phyloP scores from a whole-genome alignment of 2,888 invertebrate species.

The Idaea dimidiata region DNA sequence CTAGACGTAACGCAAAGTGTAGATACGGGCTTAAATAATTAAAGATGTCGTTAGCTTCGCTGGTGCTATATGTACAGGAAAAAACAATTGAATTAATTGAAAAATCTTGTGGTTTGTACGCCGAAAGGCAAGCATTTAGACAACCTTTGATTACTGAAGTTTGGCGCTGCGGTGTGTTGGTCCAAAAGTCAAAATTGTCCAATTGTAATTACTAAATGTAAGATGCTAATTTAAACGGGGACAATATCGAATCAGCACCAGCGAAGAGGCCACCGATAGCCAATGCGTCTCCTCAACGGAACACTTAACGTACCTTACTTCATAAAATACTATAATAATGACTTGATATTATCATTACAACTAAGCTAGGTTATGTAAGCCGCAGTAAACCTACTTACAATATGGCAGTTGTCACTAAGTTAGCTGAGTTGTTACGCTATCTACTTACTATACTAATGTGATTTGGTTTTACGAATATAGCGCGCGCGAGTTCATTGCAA shows the following conservation, averaged over 20 bases:
- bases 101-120: too few relatives aligned
- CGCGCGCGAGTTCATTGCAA: constrained; percentile 51
- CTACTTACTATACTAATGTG: constrained; percentile 39
- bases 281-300: background rate
- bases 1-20: background rate
- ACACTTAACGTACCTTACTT: constrained; percentile 57
- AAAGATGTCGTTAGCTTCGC: background rate
- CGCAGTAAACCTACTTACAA: constrained; percentile 71
- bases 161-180: too few relatives aligned
- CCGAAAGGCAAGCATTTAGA: too few relatives aligned
- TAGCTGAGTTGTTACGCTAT: constrained; percentile 71
- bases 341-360: constrained; percentile 70
- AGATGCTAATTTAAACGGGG: background rate
- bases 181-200: too few relatives aligned
- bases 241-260: background rate
- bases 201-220: background rate
- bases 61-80: background rate
- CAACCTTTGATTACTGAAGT: too few relatives aligned
- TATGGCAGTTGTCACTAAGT: constrained; percentile 80
- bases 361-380: constrained; percentile 50
- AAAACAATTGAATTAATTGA: too few relatives aligned
- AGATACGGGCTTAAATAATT: background rate
- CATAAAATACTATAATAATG: constrained; percentile 78
- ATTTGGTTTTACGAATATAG: constrained; percentile 54
- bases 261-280: background rate